Base-by-base conservation (phyloP, 2,113 vertebrate genomes). In the Saccopteryx leptura region DNA sequence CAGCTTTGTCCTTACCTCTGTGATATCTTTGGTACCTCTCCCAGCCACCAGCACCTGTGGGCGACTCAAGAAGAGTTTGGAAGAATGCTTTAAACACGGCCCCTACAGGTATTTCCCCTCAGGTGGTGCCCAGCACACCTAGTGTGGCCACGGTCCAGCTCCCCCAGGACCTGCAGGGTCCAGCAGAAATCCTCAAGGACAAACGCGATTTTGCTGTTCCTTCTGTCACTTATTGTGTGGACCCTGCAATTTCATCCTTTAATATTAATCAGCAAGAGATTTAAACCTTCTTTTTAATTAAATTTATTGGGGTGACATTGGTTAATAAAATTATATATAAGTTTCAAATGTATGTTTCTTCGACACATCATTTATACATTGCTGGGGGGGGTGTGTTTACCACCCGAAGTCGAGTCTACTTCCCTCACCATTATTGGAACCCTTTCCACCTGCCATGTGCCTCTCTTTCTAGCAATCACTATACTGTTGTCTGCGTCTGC, bases 11-110 rank as follows among this genome's bases (percentile, higher is more conserved):
- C 24, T 76, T 24, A 33, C 61, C 82, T 69, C 46, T 48, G 4
- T n/a, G 21, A 28, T 24, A 75, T 3, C 58, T 28, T 88, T n/a
- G 10, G 33, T 52, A 48, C 8, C 0, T 23, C 15, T 71, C 3
- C 21, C 17, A 60, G n/a, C 56, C 52, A 19, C 31, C 18, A 48
- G 13, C 10, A 48, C 23, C 14, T 0, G 0, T 0, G 2, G 7
- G 6, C 17, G 81, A 24, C 33, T 15, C 58, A 48, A 69, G 48
- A 88, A 52, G 56, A 50, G 17, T 60, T 48, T 28, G 26, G 23
- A 33, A 48, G 83, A 83, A 75, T n/a, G 21, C 39, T 26, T 63
- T 60, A 58, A 75, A 54, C 4, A 39, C 39, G 39, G 39, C 39
- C 39, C 39, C 39, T 39, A 39, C 39, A 39, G 39, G 39, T 39